A percentile compares a stretch with the other conserved stretches of the same genome.
phyloP scores from a whole-genome alignment of 2,113 vertebrate species.

The Cottus gobio region DNA sequence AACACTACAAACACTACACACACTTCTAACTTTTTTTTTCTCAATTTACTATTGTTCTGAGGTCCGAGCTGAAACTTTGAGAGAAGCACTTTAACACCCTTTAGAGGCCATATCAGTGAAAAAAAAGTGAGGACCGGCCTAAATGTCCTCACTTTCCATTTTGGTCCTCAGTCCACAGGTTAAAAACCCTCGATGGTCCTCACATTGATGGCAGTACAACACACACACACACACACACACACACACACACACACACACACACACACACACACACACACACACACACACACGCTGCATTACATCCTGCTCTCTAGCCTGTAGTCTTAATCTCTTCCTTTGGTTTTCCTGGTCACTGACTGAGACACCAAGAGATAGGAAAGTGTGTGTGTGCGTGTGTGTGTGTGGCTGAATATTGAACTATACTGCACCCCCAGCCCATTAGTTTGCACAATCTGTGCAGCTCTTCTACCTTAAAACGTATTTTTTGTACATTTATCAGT shows the following conservation, averaged over 20 bases:
- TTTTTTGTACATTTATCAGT: neutral
- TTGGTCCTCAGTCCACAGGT: too few relatives aligned
- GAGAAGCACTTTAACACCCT: too few relatives aligned
- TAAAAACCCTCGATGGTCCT: too few relatives aligned
- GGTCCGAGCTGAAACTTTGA: too few relatives aligned
- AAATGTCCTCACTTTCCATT: too few relatives aligned
- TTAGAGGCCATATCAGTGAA: too few relatives aligned
- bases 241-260: neutral
- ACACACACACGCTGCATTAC: conserved; percentile 21
- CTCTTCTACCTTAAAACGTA: neutral
- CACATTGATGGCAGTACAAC: too few relatives aligned
- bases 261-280: conserved; percentile 12
- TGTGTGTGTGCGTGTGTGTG: conserved; percentile 12
- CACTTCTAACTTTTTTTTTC: too few relatives aligned
- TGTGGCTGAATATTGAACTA: neutral
- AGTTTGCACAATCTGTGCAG: neutral
- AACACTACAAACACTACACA: too few relatives aligned
- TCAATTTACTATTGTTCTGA: too few relatives aligned
- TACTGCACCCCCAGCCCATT: neutral
- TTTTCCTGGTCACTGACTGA: conserved; percentile 52
- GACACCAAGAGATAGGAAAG: conserved; percentile 15
- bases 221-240: neutral
- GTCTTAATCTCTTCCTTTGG: conserved; percentile 53
- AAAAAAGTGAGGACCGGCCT: too few relatives aligned
- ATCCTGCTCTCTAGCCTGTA: conserved; percentile 24